phyloP scores from a whole-genome alignment of 2,113 vertebrate genomes.

The Castor canadensis region DNA sequence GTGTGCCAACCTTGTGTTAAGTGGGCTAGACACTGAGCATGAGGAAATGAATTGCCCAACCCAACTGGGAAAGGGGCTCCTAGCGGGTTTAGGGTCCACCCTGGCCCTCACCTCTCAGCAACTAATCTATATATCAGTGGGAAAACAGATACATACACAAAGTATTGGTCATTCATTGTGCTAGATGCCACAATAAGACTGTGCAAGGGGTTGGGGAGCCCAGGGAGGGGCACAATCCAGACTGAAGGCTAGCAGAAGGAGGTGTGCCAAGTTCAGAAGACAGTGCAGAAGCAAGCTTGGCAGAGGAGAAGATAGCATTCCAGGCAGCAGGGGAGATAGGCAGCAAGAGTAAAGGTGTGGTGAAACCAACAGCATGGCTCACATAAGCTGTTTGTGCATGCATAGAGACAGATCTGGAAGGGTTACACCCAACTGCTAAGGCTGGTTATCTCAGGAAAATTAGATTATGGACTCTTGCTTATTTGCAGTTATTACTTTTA shows the following conservation, averaged over 20 bases:
- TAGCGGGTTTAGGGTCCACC: too few species aligned
- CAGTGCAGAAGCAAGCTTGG: background rate
- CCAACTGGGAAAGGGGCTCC: background rate
- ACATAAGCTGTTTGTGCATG: background rate
- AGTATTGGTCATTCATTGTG: background rate
- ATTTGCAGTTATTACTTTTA: background rate
- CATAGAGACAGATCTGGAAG: constrained; percentile 9
- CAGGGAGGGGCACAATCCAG: background rate
- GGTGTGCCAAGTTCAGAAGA: background rate
- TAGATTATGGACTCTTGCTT: background rate
- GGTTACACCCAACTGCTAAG: background rate
- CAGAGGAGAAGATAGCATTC: background rate
- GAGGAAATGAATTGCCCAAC: rapidly evolving
- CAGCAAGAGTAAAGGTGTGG: background rate
- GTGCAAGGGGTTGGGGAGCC: background rate
- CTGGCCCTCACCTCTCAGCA: background rate
- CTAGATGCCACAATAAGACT: background rate
- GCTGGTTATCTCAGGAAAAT: background rate
- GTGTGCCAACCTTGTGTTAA: background rate
- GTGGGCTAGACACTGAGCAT: background rate
- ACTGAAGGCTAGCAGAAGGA: background rate
- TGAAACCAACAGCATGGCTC: background rate
- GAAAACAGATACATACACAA: background rate
- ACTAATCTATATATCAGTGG: background rate
- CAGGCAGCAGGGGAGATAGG: background rate